A percentile compares a stretch with the other conserved stretches of the same genome.
These are phyloP conservation scores for Vulpes vulpes DNA, from an alignment of 2,113 vertebrate genomes.

Conservation along the genomic window DNA sequence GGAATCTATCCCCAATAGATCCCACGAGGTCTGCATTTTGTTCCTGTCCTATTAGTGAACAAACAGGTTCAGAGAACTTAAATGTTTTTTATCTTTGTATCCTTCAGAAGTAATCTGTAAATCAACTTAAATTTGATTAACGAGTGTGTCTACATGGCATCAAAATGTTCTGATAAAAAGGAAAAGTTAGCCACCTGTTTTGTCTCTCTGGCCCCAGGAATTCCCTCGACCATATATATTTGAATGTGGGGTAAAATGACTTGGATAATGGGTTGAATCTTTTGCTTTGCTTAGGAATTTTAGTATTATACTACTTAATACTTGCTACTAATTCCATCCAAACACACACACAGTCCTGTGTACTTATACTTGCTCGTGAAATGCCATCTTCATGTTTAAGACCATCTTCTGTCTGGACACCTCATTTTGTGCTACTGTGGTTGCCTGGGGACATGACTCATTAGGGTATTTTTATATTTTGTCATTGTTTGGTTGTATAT, in stretches of 20 bases:
- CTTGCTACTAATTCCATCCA: neutral
- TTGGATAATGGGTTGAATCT: neutral
- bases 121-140: neutral
- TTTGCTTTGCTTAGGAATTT: constrained; percentile 1
- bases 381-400: neutral
- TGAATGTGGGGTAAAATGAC: neutral
- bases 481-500: neutral
- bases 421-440: neutral
- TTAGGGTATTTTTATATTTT: neutral
- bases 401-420: neutral
- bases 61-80: neutral
- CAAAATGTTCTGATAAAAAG: neutral
- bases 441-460: too few relatives aligned
- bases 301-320: neutral
- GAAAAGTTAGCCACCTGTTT: neutral
- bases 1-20: neutral
- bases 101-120: neutral
- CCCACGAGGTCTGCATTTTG: neutral
- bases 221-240: neutral
- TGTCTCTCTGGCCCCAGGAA: neutral
- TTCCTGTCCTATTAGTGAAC: too few relatives aligned
- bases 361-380: neutral
- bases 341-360: fast-evolving
- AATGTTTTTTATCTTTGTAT: constrained; percentile 9
- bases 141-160: neutral